Percentiles rank a stretch among this genome's conserved stretches.
These are phyloP conservation scores for Formica selysi DNA, from an alignment of 1,140 invertebrate species.

Conservation along the genomic window DNA sequence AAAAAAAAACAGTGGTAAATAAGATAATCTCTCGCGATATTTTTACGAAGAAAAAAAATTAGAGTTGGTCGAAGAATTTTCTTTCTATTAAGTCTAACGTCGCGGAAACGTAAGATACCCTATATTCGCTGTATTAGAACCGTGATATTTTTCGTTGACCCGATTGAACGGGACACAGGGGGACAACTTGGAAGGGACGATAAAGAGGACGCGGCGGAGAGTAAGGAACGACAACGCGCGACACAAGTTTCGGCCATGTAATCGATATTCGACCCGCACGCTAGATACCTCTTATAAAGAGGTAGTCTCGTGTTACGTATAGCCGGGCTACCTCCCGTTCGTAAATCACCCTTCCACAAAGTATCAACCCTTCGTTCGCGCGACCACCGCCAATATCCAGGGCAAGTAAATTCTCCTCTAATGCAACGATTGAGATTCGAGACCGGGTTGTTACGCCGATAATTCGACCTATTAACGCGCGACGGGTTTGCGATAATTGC, in stretches of 20 bases:
- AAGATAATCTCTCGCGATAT: not conserved
- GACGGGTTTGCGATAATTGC: constrained; percentile 47
- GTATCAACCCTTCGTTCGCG: constrained; percentile 30
- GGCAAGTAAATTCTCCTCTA: constrained; percentile 40
- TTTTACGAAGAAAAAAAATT: not conserved
- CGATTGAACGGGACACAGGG: constrained; percentile 10
- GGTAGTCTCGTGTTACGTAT: constrained; percentile 26
- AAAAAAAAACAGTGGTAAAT: not conserved
- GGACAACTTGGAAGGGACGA: not conserved
- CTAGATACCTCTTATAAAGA: constrained; percentile 55
- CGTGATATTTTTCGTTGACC: constrained; percentile 45
- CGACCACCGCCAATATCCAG: not conserved
- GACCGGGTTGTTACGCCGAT: constrained; percentile 21
- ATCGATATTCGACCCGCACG: constrained; percentile 61
- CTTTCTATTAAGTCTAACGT: not conserved
- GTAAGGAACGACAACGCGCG: constrained; percentile 53
- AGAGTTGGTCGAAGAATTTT: not conserved
- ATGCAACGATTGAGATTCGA: constrained; percentile 46
- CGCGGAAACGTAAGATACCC: not conserved
- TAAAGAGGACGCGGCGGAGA: not conserved
- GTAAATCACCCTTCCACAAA: constrained; percentile 48
- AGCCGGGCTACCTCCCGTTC: constrained; percentile 3
- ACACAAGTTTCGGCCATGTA: constrained; percentile 61
- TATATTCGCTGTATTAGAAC: not conserved
- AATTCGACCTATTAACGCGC: constrained; percentile 36